Percentiles rank a stretch among this genome's conserved stretches.
Evolutionary conservation across 2,797 vertebrate genomes (phyloP).

Genomic region (Alectoris magna): DNA sequence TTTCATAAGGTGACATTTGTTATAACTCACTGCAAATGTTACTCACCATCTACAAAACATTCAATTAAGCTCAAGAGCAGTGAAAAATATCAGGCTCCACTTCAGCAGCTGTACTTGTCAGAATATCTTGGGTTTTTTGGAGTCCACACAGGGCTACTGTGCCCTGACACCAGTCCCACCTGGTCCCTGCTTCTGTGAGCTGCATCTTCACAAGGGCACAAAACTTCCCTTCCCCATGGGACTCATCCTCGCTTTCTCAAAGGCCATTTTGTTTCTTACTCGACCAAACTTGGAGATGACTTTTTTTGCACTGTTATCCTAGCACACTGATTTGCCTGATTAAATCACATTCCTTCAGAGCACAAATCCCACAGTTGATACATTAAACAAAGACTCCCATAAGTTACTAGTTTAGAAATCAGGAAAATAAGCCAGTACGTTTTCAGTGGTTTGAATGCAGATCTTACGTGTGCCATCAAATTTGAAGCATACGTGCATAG

Average conservation of each 20-base stretch:
- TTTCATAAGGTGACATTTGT: conserved; percentile 60
- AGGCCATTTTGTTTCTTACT: neutral
- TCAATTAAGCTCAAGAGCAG: conserved; percentile 51
- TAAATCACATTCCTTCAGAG: conserved; percentile 42
- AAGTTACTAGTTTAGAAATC: neutral
- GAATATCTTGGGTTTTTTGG: neutral
- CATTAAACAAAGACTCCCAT: neutral
- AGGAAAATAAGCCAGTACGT: neutral
- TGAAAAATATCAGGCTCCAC: conserved; percentile 32
- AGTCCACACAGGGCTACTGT: neutral
- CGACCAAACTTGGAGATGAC: neutral
- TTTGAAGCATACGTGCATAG: neutral
- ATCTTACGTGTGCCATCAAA: neutral
- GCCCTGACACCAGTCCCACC: neutral
- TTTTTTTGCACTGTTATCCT: conserved; percentile 21
- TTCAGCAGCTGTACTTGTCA: conserved; percentile 5
- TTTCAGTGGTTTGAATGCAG: neutral
- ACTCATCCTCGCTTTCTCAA: neutral
- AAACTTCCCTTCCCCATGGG: neutral
- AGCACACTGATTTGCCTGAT: conserved; percentile 15
- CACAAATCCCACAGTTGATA: conserved; percentile 16
- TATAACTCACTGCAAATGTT: conserved; percentile 58
- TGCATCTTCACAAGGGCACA: neutral
- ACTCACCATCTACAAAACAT: conserved; percentile 45
- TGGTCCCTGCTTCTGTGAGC: neutral